Evolutionary conservation across 1,140 invertebrate species (phyloP), one percentile per base, ranked within the genome.

Genomic region (Drosophila nasuta): DNA sequence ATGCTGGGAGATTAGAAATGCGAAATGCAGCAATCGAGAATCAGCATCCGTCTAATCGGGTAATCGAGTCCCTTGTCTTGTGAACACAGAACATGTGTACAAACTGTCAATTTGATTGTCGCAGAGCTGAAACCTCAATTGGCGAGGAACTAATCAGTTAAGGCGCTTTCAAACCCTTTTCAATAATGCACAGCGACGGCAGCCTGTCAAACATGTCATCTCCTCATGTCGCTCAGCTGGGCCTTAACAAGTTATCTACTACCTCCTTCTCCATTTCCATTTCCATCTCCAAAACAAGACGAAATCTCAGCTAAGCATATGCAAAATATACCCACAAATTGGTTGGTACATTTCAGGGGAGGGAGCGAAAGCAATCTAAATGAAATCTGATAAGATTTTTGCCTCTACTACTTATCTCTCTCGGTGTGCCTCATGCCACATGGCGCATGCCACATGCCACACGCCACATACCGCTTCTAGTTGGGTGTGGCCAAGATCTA

Each of bases 191-290:
- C 25, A 35, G 46, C 64, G 35, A 57, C 49, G 82, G 82, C 82
- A 87, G 68, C 64, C 64, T 85, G 82, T 87, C 82, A 86, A 87
- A 86, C 68, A 81, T 71, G 52, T 49, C 33, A 46, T 45, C 48
- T 52, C 30, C 48, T 52, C 51, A 35, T 49, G 45, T 41, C 35
- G 8, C 28, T 17, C n/a, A 49, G 17, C 10, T 28, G 48, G 58
- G 56, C 8, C 33, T 13, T 17, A 5, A 45, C 30, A 58, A 58
- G 28, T 5, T 57, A 6, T 43, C 28, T 2, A 28, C 10, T n/a
- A 1, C 30, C 20, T 25, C 20, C 20, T 25, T 25, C 20, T 25
- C 20, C 3, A 25, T 25, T 25, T 33, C 30, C 30, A 8, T 8
- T 33, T 33, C 10, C 7, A 7, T 38, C 35, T 10, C 35, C n/a